Percentiles rank a stretch among this genome's conserved stretches.
Conservation (phyloP, 30 jellyfish, hydroid and myxozoan species). For the Haliclystus octoradiatus region DNA sequence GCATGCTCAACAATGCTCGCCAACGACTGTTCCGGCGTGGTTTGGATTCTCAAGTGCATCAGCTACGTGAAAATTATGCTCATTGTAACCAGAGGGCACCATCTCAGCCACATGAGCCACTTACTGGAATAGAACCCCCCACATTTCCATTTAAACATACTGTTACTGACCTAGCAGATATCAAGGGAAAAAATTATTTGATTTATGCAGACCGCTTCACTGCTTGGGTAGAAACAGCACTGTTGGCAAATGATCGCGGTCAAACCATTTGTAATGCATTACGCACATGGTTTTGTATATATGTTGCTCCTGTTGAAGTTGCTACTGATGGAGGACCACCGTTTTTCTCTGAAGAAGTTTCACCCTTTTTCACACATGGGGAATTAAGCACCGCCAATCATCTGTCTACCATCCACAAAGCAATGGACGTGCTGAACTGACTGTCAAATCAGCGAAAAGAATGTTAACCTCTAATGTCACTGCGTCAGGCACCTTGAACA, state of each 20-base stretch:
- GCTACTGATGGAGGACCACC: not conserved
- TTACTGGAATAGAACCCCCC: not conserved
- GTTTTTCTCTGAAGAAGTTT: not conserved
- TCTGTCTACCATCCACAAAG: not conserved
- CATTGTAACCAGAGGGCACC: slow-evolving; percentile 11
- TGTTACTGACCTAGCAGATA: slow-evolving; percentile 5
- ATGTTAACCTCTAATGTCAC: not conserved
- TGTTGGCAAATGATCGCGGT: not conserved
- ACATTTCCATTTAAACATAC: slow-evolving; percentile 12
- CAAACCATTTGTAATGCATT: not conserved
- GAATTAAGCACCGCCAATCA: not conserved
- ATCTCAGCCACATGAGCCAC: slow-evolving; percentile 12
- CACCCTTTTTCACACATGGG: not conserved
- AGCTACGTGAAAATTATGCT: not conserved
- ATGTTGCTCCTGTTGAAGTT: not conserved
- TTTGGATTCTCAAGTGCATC: slow-evolving; percentile 2
- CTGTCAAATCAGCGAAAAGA: not conserved
- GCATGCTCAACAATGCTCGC: slow-evolving; percentile 7
- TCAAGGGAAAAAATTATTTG: slow-evolving; percentile 3
- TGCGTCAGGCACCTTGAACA: not conserved
- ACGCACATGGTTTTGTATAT: not conserved
- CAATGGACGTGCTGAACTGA: not conserved
- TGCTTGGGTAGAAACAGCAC: slow-evolving; percentile 20
- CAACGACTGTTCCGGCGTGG: slow-evolving; percentile 28
- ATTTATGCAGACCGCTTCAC: slow-evolving; percentile 27